These are phyloP conservation scores for Odontothrips loti DNA, from an alignment of 2,888 invertebrate species.

Conservation along the genomic window DNA sequence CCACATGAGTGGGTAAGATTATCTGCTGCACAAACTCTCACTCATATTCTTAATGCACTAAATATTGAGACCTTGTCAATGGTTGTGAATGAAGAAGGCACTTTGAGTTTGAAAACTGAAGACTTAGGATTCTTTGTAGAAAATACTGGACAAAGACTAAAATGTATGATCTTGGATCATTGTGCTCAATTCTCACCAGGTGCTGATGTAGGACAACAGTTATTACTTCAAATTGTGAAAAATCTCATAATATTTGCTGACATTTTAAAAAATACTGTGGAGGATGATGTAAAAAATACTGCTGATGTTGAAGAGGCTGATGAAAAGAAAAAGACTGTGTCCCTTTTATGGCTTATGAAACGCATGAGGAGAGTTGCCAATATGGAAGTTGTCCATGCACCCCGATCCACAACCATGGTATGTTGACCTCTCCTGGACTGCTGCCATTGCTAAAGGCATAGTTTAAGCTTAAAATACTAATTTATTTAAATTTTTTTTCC, in stretches of 20 bases:
- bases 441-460: too few relatives aligned
- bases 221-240: conserved; percentile 58
- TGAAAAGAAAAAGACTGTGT: conserved; percentile 50
- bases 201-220: conserved; percentile 58
- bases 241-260: conserved; percentile 66
- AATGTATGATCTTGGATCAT: conserved; percentile 67
- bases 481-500: conserved; percentile 40
- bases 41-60: conserved; percentile 57
- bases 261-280: conserved; percentile 56
- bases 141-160: conserved; percentile 58
- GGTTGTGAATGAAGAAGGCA: conserved; percentile 39
- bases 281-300: conserved; percentile 40
- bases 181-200: conserved; percentile 68
- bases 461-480: neutral
- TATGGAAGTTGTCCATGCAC: conserved; percentile 69
- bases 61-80: conserved; percentile 20
- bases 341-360: conserved; percentile 69
- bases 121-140: conserved; percentile 58
- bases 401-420: conserved; percentile 66
- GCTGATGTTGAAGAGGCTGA: conserved; percentile 41
- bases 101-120: conserved; percentile 45
- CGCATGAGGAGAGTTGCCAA: conserved; percentile 72
- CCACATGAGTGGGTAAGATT: conserved; percentile 85
- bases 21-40: conserved; percentile 69
- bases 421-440: conserved; percentile 46